phyloP scores from a whole-genome alignment of 2,113 vertebrate genomes.

The Spermophilus dauricus region DNA sequence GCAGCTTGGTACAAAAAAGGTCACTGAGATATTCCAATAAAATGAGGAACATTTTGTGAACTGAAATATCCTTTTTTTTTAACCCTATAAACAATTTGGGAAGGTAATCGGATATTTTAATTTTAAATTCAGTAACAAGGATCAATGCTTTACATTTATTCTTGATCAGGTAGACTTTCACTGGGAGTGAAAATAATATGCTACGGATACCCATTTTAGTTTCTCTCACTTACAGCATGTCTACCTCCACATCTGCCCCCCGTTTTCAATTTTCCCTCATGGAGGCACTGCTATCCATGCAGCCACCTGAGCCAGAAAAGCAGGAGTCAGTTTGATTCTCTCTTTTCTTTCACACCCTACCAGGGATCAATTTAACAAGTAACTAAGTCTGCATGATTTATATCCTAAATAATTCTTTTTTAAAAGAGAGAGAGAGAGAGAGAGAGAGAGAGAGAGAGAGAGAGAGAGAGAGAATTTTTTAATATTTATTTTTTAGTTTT shows the following conservation, averaged over 20 bases:
- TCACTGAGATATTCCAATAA: background rate
- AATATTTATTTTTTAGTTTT: no score
- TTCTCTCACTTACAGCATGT: background rate
- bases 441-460: no score
- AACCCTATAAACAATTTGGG: background rate
- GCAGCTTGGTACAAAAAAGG: background rate
- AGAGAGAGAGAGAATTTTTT: no score
- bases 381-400: background rate
- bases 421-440: no score
- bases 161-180: background rate
- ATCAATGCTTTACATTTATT: background rate
- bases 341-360: background rate
- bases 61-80: background rate
- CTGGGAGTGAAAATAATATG: background rate
- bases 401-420: background rate
- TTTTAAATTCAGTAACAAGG: background rate
- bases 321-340: background rate
- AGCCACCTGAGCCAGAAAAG: background rate
- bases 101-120: background rate
- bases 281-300: background rate
- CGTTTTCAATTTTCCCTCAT: background rate
- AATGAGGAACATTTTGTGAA: slow-evolving; percentile 1
- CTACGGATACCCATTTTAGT: no score
- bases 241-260: background rate
- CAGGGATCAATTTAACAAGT: background rate